These are phyloP conservation scores for Ceratoteleas bidentatus DNA, from an alignment of 1,140 invertebrate genomes.

Conservation along the genomic window DNA sequence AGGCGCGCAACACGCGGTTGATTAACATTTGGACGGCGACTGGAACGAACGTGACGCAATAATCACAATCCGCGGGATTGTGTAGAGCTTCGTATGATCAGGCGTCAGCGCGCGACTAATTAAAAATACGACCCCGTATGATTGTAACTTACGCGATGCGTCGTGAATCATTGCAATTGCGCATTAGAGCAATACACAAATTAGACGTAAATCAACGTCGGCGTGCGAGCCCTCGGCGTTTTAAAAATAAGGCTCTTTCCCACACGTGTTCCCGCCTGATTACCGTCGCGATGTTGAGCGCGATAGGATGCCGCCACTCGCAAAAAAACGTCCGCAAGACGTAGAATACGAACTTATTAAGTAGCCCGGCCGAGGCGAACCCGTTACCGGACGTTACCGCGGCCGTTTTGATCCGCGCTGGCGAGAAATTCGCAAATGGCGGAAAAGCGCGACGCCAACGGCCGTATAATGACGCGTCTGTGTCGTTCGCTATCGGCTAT, in stretches of 20 bases:
- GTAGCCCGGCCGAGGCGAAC: slow-evolving; percentile 53
- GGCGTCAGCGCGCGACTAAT: slow-evolving; percentile 20
- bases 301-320: slow-evolving; percentile 49
- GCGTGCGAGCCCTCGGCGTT: slow-evolving; percentile 24
- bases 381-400: slow-evolving; percentile 69
- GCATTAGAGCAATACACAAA: slow-evolving; percentile 43
- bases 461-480: slow-evolving; percentile 65
- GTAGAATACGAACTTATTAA: slow-evolving; percentile 53
- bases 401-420: slow-evolving; percentile 62
- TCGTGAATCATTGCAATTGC: slow-evolving; percentile 51
- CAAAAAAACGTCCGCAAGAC: slow-evolving; percentile 57
- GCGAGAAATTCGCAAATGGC: slow-evolving; percentile 58
- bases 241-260: slow-evolving; percentile 57
- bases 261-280: slow-evolving; percentile 42
- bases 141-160: slow-evolving; percentile 20
- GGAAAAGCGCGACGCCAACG: slow-evolving; percentile 54
- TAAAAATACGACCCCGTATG: slow-evolving; percentile 47
- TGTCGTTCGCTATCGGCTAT: slow-evolving; percentile 74
- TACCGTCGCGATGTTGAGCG: slow-evolving; percentile 35
- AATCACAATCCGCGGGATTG: slow-evolving; percentile 5
- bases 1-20: too few relatives aligned
- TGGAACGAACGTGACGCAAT: slow-evolving; percentile 16
- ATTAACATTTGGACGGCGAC: too few relatives aligned
- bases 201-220: slow-evolving; percentile 40
- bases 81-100: background rate